These are phyloP conservation scores for Himantopus leucocephalus DNA, from an alignment of 2,113 vertebrate species.

Conservation along the genomic window DNA sequence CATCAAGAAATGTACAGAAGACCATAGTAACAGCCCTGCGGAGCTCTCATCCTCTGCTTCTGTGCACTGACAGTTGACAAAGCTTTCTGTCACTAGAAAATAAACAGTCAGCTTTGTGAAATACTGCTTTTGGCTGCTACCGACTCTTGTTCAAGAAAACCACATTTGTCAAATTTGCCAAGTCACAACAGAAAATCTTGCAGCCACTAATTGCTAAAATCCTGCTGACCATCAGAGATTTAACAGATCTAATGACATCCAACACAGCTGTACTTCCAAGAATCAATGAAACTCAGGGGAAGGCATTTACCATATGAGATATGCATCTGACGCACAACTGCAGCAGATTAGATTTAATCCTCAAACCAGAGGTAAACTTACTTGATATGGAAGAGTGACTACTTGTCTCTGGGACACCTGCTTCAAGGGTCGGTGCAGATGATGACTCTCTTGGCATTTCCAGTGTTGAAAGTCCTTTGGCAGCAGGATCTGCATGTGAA, in stretches of 20 bases:
- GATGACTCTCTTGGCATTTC: constrained; percentile 95
- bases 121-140: background rate
- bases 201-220: background rate
- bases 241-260: background rate
- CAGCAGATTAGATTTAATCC: background rate
- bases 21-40: background rate
- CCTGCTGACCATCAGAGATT: background rate
- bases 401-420: constrained; percentile 88
- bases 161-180: background rate
- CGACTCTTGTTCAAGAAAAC: background rate
- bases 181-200: background rate
- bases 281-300: background rate
- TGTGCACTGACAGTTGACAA: background rate
- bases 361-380: constrained; percentile 72
- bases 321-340: background rate
- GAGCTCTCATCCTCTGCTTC: background rate
- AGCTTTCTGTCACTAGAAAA: background rate
- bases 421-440: constrained; percentile 93
- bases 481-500: constrained; percentile 81
- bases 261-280: background rate
- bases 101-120: background rate
- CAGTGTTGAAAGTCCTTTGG: constrained; percentile 88
- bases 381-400: constrained; percentile 93
- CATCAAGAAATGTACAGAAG: background rate
- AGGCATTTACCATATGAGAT: background rate